Evolutionary conservation across 2,888 invertebrate genomes (phyloP), one percentile per base, ranked within the genome.

Genomic region (Creontiades dilutus): DNA sequence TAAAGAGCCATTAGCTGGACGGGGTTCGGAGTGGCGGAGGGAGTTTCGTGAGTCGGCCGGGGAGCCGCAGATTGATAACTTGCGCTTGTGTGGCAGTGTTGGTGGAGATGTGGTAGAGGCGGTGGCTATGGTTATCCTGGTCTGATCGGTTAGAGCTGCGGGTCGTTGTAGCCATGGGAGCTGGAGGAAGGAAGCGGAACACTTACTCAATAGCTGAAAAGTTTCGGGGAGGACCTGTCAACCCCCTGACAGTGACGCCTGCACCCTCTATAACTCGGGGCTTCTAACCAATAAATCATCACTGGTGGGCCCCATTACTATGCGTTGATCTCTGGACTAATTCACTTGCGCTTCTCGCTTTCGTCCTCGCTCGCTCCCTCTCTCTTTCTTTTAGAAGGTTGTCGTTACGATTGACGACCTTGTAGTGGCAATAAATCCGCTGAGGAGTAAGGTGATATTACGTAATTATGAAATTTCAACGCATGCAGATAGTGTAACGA

Each of bases 181-280:
- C 28, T 46, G 47, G n/a, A 46, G 78, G 78, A 47, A 80, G 78
- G 78, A 80, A 47, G 78, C 78, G 78, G 37, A 47, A 80, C 47
- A 47, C 47, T 47, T 80, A 68, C 68, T 68, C 68, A 68, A 68
- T 68, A 68, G 68, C 23, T 68, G 68, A 68, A 68, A 68, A 68
- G 68, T 68, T 68, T 68, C 7, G 68, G 68, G 23, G 68, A 23
- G 68, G 68, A 19, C 23, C 68, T 68, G 68, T 68, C 68, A 68
- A 68, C n/a, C 68, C 23, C 68, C 19, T 23, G 68, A 68, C 68
- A 68, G 57, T n/a, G 57, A 16, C 57, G n/a, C n/a, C n/a, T n/a
- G 61, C 68, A 68, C 68, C 68, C 68, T 68, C 23, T 11, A 68
- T 68, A 68, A 68, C 68, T 68, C 68, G 68, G 11, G 16, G 4